Evolutionary conservation across 2,888 invertebrate genomes (phyloP).

Genomic region (Tridacna crocea): DNA sequence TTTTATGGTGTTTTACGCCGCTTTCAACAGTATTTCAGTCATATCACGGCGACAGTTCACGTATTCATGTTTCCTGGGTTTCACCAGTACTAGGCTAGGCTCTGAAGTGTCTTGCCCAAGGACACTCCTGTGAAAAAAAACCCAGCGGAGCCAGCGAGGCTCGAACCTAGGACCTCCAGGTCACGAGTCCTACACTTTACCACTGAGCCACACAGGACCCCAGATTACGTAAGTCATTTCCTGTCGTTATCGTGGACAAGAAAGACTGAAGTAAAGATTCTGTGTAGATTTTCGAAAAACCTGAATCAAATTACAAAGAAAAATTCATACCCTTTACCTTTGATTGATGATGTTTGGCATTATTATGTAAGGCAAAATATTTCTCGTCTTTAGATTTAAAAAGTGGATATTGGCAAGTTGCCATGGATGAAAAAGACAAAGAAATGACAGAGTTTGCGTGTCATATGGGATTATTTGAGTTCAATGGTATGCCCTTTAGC

Average conservation of each 20-base stretch:
- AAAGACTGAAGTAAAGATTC: constrained; percentile 32
- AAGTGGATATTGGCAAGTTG: constrained; percentile 52
- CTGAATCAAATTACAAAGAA: constrained; percentile 29
- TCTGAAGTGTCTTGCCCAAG: too few relatives aligned
- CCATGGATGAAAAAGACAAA: constrained; percentile 43
- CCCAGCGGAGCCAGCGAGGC: too few relatives aligned
- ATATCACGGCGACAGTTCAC: too few relatives aligned
- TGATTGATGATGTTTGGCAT: constrained; percentile 40
- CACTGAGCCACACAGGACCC: too few relatives aligned
- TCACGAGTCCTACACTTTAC: too few relatives aligned
- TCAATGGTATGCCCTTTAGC: constrained; percentile 44
- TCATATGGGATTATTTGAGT: constrained; percentile 35
- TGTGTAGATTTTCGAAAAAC: constrained; percentile 36
- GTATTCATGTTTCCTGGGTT: too few relatives aligned
- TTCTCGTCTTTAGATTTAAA: constrained; percentile 43
- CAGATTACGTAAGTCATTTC: too few relatives aligned
- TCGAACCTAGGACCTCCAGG: too few relatives aligned
- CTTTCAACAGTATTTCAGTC: too few relatives aligned
- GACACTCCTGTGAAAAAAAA: too few relatives aligned
- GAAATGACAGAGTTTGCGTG: constrained; percentile 51
- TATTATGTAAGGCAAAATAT: constrained; percentile 37
- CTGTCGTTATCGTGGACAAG: constrained; percentile 24
- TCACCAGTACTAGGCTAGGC: too few relatives aligned
- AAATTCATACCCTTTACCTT: constrained; percentile 37
- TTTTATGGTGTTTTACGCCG: too few relatives aligned